Evolutionary conservation across 1,140 invertebrate genomes (phyloP).

Genomic region (Aphaenogaster ashmeadi): DNA sequence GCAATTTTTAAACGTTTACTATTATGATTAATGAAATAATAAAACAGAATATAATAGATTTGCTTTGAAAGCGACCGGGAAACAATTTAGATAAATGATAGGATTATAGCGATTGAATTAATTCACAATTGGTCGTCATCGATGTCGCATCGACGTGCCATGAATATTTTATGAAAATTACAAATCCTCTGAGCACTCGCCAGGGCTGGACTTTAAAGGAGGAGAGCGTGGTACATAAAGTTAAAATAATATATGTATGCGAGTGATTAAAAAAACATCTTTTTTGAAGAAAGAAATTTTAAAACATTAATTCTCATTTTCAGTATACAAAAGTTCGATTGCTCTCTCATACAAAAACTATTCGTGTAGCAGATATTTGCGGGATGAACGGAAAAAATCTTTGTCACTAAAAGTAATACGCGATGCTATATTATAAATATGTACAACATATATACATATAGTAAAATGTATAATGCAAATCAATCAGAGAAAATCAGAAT

Average conservation of each 20-base stretch:
- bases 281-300: neutral
- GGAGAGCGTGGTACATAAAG: neutral
- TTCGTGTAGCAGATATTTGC: neutral
- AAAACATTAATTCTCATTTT: constrained; percentile 9
- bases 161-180: constrained; percentile 60
- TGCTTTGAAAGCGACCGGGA: neutral
- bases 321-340: neutral
- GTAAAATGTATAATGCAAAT: neutral
- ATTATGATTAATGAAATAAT: neutral
- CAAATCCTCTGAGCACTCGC: neutral
- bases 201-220: neutral
- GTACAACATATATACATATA: neutral
- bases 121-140: constrained; percentile 33
- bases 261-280: constrained; percentile 2
- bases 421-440: neutral
- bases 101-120: constrained; percentile 24
- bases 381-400: neutral
- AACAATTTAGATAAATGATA: constrained; percentile 25
- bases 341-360: neutral
- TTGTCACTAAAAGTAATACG: neutral
- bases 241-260: neutral
- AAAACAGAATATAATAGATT: constrained; percentile 12
- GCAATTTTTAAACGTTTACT: neutral
- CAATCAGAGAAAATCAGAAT: neutral
- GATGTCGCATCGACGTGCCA: neutral